Base-by-base conservation (phyloP, 2,797 vertebrate species). In the Sebastes paucispinis region DNA sequence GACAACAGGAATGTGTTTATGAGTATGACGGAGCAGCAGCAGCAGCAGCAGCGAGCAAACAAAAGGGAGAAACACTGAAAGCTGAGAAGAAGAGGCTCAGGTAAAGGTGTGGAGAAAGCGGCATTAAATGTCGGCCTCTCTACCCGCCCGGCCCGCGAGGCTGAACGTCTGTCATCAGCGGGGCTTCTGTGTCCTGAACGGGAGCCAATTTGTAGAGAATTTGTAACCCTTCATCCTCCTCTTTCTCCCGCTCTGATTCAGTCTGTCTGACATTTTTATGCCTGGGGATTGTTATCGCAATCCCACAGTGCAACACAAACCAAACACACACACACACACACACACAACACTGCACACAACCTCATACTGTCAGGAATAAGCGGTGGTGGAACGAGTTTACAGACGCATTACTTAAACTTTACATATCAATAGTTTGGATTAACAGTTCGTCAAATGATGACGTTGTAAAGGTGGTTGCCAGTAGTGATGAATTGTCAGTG, bases 151-250 rank as follows among this genome's bases (percentile, higher is more conserved):
- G 58, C 54, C 69, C 13, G 60, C 8, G 63, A 65, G 71, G 54
- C 67, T 22, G 52, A 54, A 31, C 34, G 77, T 89, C 87, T 81
- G 77, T 93, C 91, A 82, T 82, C 84, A 20, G 6, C 31, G 3
- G 3, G 39, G 79, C 75, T 87, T 88, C 89, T 80, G 77, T 73
- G 88, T 83, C 84, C 85, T 89, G 84, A 92, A 85, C 66, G 0
- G 18, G 63, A 89, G 89, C 80, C 91, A 92, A 86, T 94, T 92
- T 92, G 86, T 88, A 78, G 75, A 89, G 88, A 91, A 89, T 87
- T 90, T 91, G 90, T 91, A 85, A 68, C 78, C 83, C 80, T 83
- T 63, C 80, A 31, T 77, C 64, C 75, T 75, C 52, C 75, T 85
- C 57, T 73, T 64, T 66, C 69, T 81, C 62, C 24, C 3, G 22